A percentile compares a stretch with the other conserved stretches of the same genome.
Evolutionary conservation across 2,797 vertebrate species (phyloP).

Genomic region (Pachyuromys duprasi): DNA sequence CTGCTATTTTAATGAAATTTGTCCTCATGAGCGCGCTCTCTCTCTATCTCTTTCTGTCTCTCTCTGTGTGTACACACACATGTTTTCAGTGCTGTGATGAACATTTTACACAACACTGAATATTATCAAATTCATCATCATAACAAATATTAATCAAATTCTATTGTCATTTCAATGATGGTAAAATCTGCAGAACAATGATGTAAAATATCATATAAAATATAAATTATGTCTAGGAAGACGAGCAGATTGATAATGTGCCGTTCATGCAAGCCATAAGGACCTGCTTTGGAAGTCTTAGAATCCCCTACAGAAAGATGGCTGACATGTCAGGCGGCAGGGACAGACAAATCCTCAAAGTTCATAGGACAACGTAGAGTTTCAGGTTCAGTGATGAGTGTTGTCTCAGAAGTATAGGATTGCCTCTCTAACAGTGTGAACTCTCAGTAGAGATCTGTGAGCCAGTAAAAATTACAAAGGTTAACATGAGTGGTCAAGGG

Average conservation of each 20-base stretch:
- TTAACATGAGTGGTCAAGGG: conserved; percentile 98
- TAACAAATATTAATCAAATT: not conserved
- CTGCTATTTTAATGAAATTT: not conserved
- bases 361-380: not conserved
- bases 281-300: not conserved
- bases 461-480: conserved; percentile 98
- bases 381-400: not conserved
- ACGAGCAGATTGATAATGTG: not conserved
- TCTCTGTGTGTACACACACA: rapidly evolving
- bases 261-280: not conserved
- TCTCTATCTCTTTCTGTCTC: not conserved
- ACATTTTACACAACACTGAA: not conserved
- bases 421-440: not conserved
- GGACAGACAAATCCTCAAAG: not conserved
- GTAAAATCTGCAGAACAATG: not conserved
- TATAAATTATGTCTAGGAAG: too few relatives aligned
- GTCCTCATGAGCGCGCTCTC: not conserved
- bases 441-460: conserved; percentile 92
- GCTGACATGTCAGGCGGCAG: not conserved
- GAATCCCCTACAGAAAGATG: not conserved
- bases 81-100: not conserved
- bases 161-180: not conserved
- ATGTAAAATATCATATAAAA: not conserved
- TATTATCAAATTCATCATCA: too few relatives aligned
- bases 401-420: not conserved